phyloP scores from a whole-genome alignment of 1,140 invertebrate species.

The Diachasma alloeum region DNA sequence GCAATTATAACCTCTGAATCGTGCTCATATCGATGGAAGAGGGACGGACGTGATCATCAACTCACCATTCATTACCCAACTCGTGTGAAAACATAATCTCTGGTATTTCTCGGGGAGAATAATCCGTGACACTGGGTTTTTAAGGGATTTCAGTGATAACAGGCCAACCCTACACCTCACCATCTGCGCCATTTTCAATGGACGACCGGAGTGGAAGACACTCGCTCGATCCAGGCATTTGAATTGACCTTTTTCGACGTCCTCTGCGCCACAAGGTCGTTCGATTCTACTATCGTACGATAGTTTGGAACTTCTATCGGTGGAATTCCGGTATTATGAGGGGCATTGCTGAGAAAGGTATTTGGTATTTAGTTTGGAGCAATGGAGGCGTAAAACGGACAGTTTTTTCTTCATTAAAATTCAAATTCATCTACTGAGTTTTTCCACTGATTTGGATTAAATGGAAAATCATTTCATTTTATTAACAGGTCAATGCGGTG shows the following conservation, averaged over 20 bases:
- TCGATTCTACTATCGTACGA: not conserved
- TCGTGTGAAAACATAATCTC: constrained; percentile 57
- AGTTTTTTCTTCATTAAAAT: no score
- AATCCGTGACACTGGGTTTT: constrained; percentile 38
- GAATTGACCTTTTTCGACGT: constrained; percentile 12
- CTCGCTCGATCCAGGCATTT: not conserved
- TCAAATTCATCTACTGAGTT: no score
- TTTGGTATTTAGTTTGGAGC: no score
- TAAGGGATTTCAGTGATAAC: constrained; percentile 42
- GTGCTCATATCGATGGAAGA: constrained; percentile 25
- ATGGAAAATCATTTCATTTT: no score
- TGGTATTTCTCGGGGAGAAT: constrained; percentile 47
- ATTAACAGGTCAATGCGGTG: no score
- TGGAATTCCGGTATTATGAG: no score
- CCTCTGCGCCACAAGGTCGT: constrained; percentile 21
- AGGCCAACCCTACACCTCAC: constrained; percentile 46
- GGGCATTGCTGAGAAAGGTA: no score
- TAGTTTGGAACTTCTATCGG: no score
- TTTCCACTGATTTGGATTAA: no score
- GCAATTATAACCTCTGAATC: constrained; percentile 24
- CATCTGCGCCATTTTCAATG: constrained; percentile 55
- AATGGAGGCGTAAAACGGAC: no score
- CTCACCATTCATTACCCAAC: constrained; percentile 54
- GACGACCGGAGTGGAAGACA: not conserved
- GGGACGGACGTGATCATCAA: constrained; percentile 12